phyloP scores from a whole-genome alignment of 2,888 invertebrate genomes.

The Agrilus mali region DNA sequence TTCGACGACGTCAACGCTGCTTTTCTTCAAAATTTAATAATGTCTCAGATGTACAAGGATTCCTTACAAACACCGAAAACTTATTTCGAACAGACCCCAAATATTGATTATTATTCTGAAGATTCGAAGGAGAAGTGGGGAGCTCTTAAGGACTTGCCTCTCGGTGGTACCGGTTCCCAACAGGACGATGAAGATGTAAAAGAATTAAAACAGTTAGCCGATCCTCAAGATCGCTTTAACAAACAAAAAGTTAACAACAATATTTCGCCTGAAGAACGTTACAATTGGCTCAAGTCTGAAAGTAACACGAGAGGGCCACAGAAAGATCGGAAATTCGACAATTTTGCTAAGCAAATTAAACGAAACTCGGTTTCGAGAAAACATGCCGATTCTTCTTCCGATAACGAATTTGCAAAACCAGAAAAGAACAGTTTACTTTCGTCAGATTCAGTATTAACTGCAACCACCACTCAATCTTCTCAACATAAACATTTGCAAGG shows the following conservation, averaged over 20 bases:
- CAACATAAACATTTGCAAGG: slow-evolving; percentile 25
- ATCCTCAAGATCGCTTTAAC: slow-evolving; percentile 24
- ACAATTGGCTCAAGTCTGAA: too few species aligned
- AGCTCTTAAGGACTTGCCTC: slow-evolving; percentile 17
- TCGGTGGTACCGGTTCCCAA: slow-evolving; percentile 7
- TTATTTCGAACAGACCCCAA: slow-evolving; percentile 15
- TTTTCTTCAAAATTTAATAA: slow-evolving; percentile 53
- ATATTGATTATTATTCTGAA: slow-evolving; percentile 18
- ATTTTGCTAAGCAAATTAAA: too few species aligned
- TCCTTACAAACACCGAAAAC: slow-evolving; percentile 26
- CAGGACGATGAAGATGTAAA: slow-evolving; percentile 53
- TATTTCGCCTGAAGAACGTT: neutral
- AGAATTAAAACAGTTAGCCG: slow-evolving; percentile 49
- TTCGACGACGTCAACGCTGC: slow-evolving; percentile 43
- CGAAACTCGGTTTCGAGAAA: too few species aligned
- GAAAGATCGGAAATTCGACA: too few species aligned
- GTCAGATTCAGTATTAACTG: too few species aligned
- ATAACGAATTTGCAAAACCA: too few species aligned
- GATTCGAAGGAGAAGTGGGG: slow-evolving; percentile 22
- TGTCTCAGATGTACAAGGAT: slow-evolving; percentile 52
- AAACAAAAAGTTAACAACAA: neutral
- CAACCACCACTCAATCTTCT: neutral
- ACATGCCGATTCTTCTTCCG: too few species aligned
- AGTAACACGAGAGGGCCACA: too few species aligned
- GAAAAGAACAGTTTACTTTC: too few species aligned